A percentile compares a stretch with the other conserved stretches of the same genome.
Conservation (phyloP, 2,888 invertebrate genomes). For the Leptopilina syphax region DNA sequence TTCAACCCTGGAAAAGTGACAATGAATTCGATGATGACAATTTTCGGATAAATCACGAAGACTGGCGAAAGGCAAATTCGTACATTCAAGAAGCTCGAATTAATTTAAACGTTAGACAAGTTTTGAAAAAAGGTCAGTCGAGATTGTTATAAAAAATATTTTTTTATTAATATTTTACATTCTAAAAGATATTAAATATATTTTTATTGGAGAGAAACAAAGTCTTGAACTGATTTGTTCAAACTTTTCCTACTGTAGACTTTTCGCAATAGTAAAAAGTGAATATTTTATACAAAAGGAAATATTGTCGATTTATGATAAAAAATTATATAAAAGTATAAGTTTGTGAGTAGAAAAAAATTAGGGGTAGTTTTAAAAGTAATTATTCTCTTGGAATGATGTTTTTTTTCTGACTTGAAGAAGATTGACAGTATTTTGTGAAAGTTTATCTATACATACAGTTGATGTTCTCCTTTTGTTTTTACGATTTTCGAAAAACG, state of each 20-base stretch:
- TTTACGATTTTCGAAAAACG: conserved; percentile 25
- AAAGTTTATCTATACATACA: neutral
- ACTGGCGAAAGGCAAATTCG: conserved; percentile 65
- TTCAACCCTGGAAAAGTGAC: conserved; percentile 78
- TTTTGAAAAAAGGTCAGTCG: conserved; percentile 82
- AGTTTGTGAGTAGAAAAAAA: too few relatives aligned
- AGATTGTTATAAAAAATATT: conserved; percentile 21
- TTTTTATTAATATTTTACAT: conserved; percentile 4
- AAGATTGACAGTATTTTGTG: neutral
- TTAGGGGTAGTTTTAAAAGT: too few relatives aligned
- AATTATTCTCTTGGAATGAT: too few relatives aligned
- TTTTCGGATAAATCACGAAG: conserved; percentile 50
- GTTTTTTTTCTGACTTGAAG: too few relatives aligned
- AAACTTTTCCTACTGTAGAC: neutral
- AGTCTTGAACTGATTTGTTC: neutral
- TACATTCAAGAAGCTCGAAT: conserved; percentile 83
- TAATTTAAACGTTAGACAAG: conserved; percentile 96
- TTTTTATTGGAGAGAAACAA: neutral
- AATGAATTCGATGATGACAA: conserved; percentile 50
- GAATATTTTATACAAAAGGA: too few relatives aligned
- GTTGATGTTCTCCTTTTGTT: neutral
- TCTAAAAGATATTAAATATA: conserved; percentile 13
- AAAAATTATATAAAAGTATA: too few relatives aligned
- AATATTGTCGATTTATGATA: too few relatives aligned
- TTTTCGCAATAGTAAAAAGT: neutral